phyloP scores from a whole-genome alignment of 2,888 invertebrate species.

The Limnephilus auricula region DNA sequence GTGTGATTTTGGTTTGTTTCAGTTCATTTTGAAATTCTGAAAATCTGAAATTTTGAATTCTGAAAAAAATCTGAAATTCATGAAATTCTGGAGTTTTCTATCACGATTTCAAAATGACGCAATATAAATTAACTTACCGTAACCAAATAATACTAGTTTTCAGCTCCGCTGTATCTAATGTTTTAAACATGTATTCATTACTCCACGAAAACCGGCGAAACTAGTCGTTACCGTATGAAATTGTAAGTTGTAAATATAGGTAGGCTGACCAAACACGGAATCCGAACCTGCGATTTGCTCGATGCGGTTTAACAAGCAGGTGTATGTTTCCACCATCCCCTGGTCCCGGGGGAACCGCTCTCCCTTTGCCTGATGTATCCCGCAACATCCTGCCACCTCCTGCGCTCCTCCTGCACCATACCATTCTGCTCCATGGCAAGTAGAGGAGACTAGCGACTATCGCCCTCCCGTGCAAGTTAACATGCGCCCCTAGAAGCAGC shows the following conservation, averaged over 20 bases:
- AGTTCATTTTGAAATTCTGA: background rate
- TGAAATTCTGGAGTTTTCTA: background rate
- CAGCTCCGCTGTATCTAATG: background rate
- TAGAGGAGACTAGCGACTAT: background rate
- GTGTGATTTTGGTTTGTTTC: background rate
- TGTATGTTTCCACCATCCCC: background rate
- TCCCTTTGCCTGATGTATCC: background rate
- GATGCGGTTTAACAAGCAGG: conserved; percentile 7
- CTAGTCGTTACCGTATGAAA: background rate
- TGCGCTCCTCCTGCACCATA: background rate
- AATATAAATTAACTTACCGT: background rate
- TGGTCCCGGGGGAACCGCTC: background rate
- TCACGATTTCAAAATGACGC: background rate
- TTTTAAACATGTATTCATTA: background rate
- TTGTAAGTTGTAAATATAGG: background rate
- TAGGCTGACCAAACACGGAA: background rate
- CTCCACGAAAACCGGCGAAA: background rate
- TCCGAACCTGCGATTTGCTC: conserved; percentile 8
- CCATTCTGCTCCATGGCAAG: background rate
- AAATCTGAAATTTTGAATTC: too few species aligned
- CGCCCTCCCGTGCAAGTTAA: background rate
- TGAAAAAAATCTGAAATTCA: too few species aligned
- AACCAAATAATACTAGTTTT: background rate
- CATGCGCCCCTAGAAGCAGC: background rate
- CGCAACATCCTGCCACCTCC: background rate